A percentile compares a stretch with the other conserved stretches of the same genome.
These are phyloP conservation scores for Trichopoda pennipes DNA, from an alignment of 2,888 invertebrate species.

Conservation along the genomic window DNA sequence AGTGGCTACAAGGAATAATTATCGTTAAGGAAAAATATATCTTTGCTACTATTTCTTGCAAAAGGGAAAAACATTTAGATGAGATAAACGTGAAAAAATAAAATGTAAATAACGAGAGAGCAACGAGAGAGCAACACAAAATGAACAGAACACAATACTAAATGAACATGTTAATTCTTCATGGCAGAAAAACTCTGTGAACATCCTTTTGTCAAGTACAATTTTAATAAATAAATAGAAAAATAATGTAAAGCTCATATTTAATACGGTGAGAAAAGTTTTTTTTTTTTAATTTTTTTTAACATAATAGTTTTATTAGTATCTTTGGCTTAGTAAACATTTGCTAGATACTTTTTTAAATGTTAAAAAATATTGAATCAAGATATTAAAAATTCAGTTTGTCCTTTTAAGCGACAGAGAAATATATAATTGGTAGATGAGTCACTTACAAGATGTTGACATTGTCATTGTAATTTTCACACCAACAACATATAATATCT, in stretches of 20 bases:
- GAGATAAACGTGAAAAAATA: neutral
- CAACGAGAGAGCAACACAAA: neutral
- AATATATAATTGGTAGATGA: slow-evolving; percentile 15
- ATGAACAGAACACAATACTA: neutral
- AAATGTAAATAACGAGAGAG: neutral
- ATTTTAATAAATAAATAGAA: neutral
- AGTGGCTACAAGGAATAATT: neutral
- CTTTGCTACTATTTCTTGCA: neutral
- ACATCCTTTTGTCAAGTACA: too few relatives aligned
- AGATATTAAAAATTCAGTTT: slow-evolving; percentile 32
- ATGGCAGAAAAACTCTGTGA: too few relatives aligned
- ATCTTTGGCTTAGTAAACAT: too few relatives aligned
- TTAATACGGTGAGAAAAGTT: neutral
- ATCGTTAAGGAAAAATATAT: too few relatives aligned
- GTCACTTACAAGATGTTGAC: slow-evolving; percentile 62
- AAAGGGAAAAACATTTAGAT: neutral
- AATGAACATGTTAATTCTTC: too few relatives aligned
- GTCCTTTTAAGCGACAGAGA: neutral
- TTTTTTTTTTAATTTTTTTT: neutral
- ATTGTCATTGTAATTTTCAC: slow-evolving; percentile 53
- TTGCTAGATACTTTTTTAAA: neutral
- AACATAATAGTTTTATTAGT: too few relatives aligned
- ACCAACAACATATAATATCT: slow-evolving; percentile 24
- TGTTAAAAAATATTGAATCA: slow-evolving; percentile 12
- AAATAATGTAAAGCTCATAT: neutral